phyloP scores from a whole-genome alignment of 2,113 vertebrate genomes.

The Chlorodrepanis virens region DNA sequence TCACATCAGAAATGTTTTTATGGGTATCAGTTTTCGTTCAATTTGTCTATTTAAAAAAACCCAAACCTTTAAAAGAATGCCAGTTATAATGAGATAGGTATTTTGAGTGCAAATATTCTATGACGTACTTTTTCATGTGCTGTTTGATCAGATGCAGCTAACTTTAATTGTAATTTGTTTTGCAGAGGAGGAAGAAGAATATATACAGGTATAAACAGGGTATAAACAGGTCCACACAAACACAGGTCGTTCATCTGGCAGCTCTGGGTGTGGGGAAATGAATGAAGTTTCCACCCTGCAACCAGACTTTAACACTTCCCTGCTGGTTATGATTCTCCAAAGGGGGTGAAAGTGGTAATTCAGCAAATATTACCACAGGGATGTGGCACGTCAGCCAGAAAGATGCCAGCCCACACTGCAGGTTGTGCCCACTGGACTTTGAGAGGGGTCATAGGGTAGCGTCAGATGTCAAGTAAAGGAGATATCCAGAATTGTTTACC shows the following conservation, averaged over 20 bases:
- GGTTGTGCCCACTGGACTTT: neutral
- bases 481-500: neutral
- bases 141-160: neutral
- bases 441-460: rapidly evolving
- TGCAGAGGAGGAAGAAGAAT: neutral
- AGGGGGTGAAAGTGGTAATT: neutral
- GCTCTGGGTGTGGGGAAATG: neutral
- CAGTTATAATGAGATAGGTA: neutral
- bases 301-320: neutral
- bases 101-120: neutral
- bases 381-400: neutral
- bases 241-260: neutral
- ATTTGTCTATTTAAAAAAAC: neutral
- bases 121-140: neutral
- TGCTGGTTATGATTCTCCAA: neutral
- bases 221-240: neutral
- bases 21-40: neutral
- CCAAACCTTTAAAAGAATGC: neutral
- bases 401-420: neutral
- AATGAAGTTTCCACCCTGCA: neutral
- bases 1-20: neutral
- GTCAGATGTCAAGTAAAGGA: neutral
- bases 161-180: neutral
- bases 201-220: neutral
- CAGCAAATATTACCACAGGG: neutral